Evolutionary conservation across 2,888 invertebrate species (phyloP).

Genomic region (Drosophila lacicola): DNA sequence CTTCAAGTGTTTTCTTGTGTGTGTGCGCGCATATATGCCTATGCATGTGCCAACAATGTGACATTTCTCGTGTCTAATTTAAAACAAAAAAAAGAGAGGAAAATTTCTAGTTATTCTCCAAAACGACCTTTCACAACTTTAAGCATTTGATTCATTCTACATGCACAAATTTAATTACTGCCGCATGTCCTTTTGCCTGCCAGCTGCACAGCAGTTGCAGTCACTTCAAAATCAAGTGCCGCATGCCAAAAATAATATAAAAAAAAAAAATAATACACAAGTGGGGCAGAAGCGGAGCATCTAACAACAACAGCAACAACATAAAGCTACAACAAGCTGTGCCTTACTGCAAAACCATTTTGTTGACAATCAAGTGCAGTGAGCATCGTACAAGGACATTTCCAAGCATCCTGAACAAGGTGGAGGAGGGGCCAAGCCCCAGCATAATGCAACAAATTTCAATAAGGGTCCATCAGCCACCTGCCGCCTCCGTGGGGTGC

Average conservation of each 20-base stretch:
- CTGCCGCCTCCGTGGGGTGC: constrained; percentile 26
- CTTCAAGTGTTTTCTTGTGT: constrained; percentile 65
- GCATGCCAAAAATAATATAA: constrained; percentile 13
- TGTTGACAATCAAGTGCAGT: constrained; percentile 78
- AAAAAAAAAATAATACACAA: constrained; percentile 7
- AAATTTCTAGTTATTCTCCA: constrained; percentile 35
- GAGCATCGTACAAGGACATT: constrained; percentile 66
- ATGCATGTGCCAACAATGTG: constrained; percentile 45
- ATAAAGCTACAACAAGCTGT: constrained; percentile 1
- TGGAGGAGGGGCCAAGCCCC: constrained; percentile 9
- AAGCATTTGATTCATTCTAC: constrained; percentile 44
- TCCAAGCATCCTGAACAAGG: constrained; percentile 46
- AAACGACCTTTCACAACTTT: constrained; percentile 31
- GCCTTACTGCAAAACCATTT: constrained; percentile 71
- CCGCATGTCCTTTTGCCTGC: constrained; percentile 71
- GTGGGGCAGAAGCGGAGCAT: constrained; percentile 12
- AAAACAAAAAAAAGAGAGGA: constrained; percentile 39
- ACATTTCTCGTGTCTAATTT: constrained; percentile 69
- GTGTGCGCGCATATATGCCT: background rate
- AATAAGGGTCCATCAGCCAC: constrained; percentile 57
- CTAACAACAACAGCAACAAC: constrained; percentile 27
- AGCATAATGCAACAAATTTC: constrained; percentile 79
- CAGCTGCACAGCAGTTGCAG: constrained; percentile 52
- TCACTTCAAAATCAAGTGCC: constrained; percentile 70
- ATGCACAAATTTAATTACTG: constrained; percentile 68